Evolutionary conservation across 1,140 invertebrate genomes (phyloP), one percentile per base, ranked within the genome.

Genomic region (Holcopasites calliopsidis): DNA sequence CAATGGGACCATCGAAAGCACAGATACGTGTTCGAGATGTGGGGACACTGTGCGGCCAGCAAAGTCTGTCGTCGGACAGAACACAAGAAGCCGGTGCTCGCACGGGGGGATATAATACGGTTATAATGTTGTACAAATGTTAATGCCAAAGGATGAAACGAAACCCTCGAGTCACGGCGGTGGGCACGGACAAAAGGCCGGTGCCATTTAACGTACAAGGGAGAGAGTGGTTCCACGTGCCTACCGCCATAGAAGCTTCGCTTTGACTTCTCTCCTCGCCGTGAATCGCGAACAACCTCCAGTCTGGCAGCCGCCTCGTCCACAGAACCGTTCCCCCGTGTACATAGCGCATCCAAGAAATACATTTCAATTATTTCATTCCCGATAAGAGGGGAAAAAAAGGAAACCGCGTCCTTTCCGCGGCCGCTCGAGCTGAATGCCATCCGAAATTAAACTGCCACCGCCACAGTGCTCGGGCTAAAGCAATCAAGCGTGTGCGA

Each of bases 51-150:
- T 13, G 47, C 5, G 18, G 16, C 10, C 50, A 7, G 2, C 16
- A 13, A 50, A 66, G 31, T 66, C 47, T 50, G 16, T 52, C 21
- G 16, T n/a, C 4, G 13, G 21, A 6, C 33, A 1, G 6, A n/a
- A n/a, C 18, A 13, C 60, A 62, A 62, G 60, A 47, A 62, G 11
- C 18, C 26, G 10, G 60, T 10, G 13, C 10, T 61, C 16, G 57
- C 31, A n/a, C 10, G 16, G 8, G 18, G 16, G 40, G 26, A 62
- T 62, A 26, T 62, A 62, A 44, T 44, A 31, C 49, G 47, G 44
- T 66, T 66, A 52, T 66, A 50, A 66, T 52, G 26, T 35, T 66
- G 31, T 52, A 38, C 33, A 66, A 66, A 66, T 66, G 64, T 66
- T 66, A 66, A 66, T 66, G 23, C 13, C 10, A 21, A 49, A 66